Evolutionary conservation across 2,797 vertebrate genomes (phyloP).

Genomic region (Okamejei kenojei): DNA sequence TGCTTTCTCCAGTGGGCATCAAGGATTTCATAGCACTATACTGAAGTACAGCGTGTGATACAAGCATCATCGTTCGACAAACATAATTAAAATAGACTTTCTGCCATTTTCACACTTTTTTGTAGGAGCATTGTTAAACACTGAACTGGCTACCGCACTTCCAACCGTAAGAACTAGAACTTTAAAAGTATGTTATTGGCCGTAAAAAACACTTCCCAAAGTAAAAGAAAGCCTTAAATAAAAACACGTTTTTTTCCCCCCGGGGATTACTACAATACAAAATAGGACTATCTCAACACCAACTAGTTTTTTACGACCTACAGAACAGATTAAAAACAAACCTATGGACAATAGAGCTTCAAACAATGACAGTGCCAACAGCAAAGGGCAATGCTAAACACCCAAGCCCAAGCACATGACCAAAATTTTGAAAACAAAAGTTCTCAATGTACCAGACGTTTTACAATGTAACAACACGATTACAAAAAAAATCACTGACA

Average conservation of each 20-base stretch:
- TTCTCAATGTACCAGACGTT: not conserved
- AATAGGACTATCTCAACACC: too few relatives aligned
- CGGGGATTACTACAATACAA: too few relatives aligned
- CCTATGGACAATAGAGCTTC: not conserved
- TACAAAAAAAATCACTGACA: not conserved
- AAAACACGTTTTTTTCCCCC: too few relatives aligned
- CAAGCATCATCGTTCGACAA: not conserved
- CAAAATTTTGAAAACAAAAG: slow-evolving; percentile 8
- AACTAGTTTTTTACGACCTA: not conserved
- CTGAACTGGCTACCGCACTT: not conserved
- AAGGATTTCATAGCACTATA: not conserved
- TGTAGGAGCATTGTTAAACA: not conserved
- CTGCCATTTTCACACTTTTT: not conserved
- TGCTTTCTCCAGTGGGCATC: not conserved
- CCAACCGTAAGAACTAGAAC: too few relatives aligned
- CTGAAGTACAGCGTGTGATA: too few relatives aligned
- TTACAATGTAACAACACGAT: not conserved
- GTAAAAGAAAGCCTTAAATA: too few relatives aligned
- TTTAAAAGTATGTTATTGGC: too few relatives aligned
- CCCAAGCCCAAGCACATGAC: not conserved
- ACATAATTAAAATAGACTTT: not conserved
- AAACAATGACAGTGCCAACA: not conserved
- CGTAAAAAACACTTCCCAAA: too few relatives aligned
- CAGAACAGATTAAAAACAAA: not conserved
- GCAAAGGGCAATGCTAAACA: not conserved